Percentiles rank a stretch among this genome's conserved stretches.
Conservation (phyloP, 2,113 vertebrate species). For the Bambusicola thoracicus region DNA sequence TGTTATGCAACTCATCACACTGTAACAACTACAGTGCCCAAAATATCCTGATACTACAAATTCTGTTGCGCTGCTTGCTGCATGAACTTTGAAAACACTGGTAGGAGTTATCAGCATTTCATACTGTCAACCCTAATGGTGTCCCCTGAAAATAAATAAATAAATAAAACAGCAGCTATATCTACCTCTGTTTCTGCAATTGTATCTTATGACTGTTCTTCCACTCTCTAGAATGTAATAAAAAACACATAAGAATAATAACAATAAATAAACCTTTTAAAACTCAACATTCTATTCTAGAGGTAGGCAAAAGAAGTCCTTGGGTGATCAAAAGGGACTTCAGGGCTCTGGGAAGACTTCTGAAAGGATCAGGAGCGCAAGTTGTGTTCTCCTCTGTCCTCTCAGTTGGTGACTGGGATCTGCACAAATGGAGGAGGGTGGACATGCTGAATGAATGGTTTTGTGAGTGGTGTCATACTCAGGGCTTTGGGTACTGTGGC, state of each 20-base stretch:
- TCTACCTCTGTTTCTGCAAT: background rate
- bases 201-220: background rate
- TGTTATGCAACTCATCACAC: background rate
- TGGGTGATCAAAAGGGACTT: too few relatives aligned
- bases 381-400: too few relatives aligned
- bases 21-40: background rate
- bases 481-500: too few relatives aligned
- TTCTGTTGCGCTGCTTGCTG: background rate
- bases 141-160: rapidly evolving
- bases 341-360: too few relatives aligned
- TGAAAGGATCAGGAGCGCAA: too few relatives aligned
- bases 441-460: too few relatives aligned
- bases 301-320: too few relatives aligned
- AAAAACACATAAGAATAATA: background rate
- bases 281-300: background rate
- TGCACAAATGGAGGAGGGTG: too few relatives aligned
- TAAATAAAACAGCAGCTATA: background rate
- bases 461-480: too few relatives aligned
- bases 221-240: background rate
- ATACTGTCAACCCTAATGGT: background rate
- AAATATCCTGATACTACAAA: background rate
- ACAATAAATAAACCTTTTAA: background rate
- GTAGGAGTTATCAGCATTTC: background rate
- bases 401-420: too few relatives aligned
- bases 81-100: background rate